phyloP scores from a whole-genome alignment of 92 coral and sea anemone genomes.

The Heteractis magnifica region DNA sequence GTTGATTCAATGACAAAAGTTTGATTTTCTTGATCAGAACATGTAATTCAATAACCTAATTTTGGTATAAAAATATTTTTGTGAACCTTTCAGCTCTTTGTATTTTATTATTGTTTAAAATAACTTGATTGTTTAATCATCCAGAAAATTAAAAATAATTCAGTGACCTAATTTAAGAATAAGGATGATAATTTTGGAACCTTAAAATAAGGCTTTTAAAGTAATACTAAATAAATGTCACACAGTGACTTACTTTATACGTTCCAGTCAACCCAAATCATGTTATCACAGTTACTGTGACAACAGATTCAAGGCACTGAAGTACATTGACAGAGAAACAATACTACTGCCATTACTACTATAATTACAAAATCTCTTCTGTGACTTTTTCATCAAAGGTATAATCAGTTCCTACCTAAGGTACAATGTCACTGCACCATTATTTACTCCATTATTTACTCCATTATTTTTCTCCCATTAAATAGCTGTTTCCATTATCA shows the following conservation, averaged over 20 bases:
- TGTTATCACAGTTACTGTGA: neutral
- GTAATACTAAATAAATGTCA: neutral
- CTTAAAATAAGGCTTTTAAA: neutral
- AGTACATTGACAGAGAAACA: neutral
- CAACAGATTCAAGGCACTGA: slow-evolving; percentile 8
- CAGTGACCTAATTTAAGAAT: no score
- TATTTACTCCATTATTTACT: neutral
- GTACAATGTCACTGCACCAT: no score
- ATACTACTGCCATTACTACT: neutral
- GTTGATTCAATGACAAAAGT: no score
- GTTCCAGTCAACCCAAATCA: neutral
- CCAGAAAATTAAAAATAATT: no score
- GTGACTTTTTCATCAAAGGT: no score
- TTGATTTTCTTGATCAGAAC: no score
- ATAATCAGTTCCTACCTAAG: no score
- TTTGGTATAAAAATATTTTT: no score
- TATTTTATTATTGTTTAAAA: no score
- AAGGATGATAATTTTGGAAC: neutral
- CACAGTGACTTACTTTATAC: slow-evolving; percentile 29
- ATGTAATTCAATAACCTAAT: no score
- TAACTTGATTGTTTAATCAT: no score
- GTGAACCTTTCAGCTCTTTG: no score
- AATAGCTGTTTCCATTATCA: neutral
- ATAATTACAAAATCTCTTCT: neutral
- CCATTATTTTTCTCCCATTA: neutral